These are phyloP conservation scores for Apostichopus japonicus DNA, from an alignment of 35 echinoderm and acorn worm genomes.

Conservation along the genomic window DNA sequence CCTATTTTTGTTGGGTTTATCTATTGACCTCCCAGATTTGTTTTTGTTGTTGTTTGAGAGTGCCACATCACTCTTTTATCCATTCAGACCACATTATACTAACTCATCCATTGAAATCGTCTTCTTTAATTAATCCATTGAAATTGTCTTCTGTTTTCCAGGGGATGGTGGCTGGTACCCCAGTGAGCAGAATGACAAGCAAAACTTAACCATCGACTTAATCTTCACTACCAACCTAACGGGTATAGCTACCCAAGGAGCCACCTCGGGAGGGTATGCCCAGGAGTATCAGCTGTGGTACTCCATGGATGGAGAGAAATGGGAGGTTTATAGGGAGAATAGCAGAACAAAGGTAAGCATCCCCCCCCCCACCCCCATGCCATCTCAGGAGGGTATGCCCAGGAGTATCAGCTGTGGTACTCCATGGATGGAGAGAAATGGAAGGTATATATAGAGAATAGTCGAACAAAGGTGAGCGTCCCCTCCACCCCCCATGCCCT, in stretches of 20 bases:
- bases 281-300: constrained; percentile 60
- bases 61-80: too few species aligned
- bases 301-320: constrained; percentile 60
- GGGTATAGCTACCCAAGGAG: constrained; percentile 82
- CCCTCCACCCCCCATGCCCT: too few species aligned
- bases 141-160: background rate
- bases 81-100: too few species aligned
- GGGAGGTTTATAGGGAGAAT: constrained; percentile 69
- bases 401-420: constrained; percentile 61
- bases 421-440: constrained; percentile 65
- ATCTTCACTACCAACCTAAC: constrained; percentile 53
- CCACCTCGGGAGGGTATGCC: constrained; percentile 60
- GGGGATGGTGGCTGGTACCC: constrained; percentile 81
- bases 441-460: constrained; percentile 60
- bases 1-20: too few species aligned
- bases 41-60: too few species aligned
- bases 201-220: constrained; percentile 77
- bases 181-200: constrained; percentile 29
- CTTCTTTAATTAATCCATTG: too few species aligned
- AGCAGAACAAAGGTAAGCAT: constrained; percentile 58
- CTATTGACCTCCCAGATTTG: too few species aligned
- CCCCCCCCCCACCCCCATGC: background rate
- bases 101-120: too few species aligned
- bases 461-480: constrained; percentile 57
- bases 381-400: constrained; percentile 58